Base-by-base conservation (phyloP, 2,797 vertebrate genomes). In the Brachymystax lenok region DNA sequence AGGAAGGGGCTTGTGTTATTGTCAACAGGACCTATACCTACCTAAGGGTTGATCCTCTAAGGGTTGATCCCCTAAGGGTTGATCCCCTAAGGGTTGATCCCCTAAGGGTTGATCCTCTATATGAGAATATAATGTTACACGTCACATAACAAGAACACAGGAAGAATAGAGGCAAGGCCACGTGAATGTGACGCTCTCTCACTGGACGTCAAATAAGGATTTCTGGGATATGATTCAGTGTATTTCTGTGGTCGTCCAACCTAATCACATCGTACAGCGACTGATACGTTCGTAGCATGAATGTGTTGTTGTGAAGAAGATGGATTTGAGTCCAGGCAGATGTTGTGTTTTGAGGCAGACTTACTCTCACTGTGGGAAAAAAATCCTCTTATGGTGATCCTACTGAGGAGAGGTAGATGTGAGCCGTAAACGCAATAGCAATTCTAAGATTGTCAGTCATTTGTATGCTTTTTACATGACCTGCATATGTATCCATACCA, bases 341-440 rank as follows among this genome's bases (percentile, higher is more conserved):
- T 83, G 82, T 84, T 85, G 86, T 82, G 85, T 13, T 28, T 13
- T 28, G 73, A 85, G 77, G 83, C 82, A 79, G 80, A 87, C 74
- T 77, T 75, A 81, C 79, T 85, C 7, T 21, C 82, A 69, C 19
- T 75, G 83, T 75, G 69, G 79, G 80, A 35, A 35, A 35, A 35
- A 1, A 2, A 52, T 74, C 68, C 50, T 68, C 73, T 79, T 64
- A 74, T 19, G 54, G 19, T 56, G 78, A 46, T 70, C 71, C 82
- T 78, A 21, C 74, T 75, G 51, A 30, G 3, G 13, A 68, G 28
- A 30, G 66, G 24, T 3, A 16, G 14, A 1, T 30, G 66, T 67
- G 30, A 30, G 30, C 13, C 30, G 30, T 7, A 14, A 12, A 68
- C 66, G 28, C 24, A 13, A 10, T 5, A 64, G 12, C 24, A 1